Conservation (phyloP, 2,797 vertebrate genomes). For the Cyprinella venusta region DNA sequence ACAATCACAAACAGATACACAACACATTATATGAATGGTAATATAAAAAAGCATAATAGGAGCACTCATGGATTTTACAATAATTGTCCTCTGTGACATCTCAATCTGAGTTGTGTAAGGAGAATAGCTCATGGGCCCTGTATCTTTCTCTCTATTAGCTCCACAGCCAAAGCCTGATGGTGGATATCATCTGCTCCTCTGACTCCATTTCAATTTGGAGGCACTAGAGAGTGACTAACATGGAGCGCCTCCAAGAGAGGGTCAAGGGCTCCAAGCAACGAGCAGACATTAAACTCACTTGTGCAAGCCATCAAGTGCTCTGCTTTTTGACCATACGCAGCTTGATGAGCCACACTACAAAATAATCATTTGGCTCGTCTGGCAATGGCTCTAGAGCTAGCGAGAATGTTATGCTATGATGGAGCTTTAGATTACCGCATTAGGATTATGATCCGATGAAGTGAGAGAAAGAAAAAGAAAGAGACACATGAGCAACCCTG, state of each 20-base stretch:
- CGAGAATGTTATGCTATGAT: constrained; percentile 65
- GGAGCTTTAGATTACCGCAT: constrained; percentile 60
- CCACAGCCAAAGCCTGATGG: constrained; percentile 63
- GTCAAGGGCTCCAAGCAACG: constrained; percentile 77
- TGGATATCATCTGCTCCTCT: constrained; percentile 74
- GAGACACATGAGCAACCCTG: background rate
- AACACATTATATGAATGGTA: background rate
- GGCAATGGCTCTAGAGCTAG: constrained; percentile 60
- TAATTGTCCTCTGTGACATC: background rate
- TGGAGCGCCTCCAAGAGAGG: constrained; percentile 73
- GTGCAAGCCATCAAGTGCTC: constrained; percentile 76
- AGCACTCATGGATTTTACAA: background rate
- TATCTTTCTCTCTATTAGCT: constrained; percentile 55
- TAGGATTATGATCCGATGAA: constrained; percentile 45
- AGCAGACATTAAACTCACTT: constrained; percentile 79
- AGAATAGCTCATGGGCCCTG: background rate
- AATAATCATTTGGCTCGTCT: constrained; percentile 67
- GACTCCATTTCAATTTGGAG: constrained; percentile 77
- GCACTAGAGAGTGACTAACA: constrained; percentile 80
- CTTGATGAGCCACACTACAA: constrained; percentile 71
- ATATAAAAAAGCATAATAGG: background rate
- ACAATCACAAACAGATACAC: background rate
- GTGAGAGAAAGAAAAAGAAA: constrained; percentile 16
- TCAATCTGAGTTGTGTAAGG: background rate
- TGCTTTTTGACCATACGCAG: constrained; percentile 75